Percentiles rank a stretch among this genome's conserved stretches.
Evolutionary conservation across 2,888 invertebrate species (phyloP).

Genomic region (Aphodius granarius): DNA sequence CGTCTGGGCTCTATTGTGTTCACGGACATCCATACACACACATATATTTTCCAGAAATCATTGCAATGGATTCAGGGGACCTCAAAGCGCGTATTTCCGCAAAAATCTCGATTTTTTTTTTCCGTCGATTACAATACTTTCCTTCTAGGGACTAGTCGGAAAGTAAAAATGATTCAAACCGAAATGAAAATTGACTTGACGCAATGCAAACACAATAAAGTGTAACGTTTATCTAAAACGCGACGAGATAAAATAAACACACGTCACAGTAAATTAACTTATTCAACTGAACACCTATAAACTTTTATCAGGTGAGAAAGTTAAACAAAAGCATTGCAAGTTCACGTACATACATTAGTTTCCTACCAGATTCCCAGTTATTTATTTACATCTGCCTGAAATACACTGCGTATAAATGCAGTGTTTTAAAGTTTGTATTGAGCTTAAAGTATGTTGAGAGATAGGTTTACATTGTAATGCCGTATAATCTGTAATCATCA

Average conservation of each 20-base stretch:
- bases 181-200: not conserved
- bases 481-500: not conserved
- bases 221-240: not conserved
- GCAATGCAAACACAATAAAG: not conserved
- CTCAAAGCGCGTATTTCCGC: too few relatives aligned
- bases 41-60: too few relatives aligned
- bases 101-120: too few relatives aligned
- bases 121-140: too few relatives aligned
- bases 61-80: too few relatives aligned
- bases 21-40: too few relatives aligned
- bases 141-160: too few relatives aligned
- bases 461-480: not conserved
- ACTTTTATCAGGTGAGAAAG: not conserved
- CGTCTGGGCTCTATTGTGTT: too few relatives aligned
- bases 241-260: not conserved
- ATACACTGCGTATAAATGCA: not conserved
- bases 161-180: too few relatives aligned
- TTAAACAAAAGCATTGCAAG: not conserved
- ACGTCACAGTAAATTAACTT: not conserved
- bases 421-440: not conserved
- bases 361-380: not conserved
- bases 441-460: not conserved
- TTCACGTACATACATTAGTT: not conserved
- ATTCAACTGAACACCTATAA: not conserved
- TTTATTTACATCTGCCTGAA: not conserved